phyloP scores from a whole-genome alignment of 92 coral and sea anemone genomes.

The Epizoanthus illoricatus region DNA sequence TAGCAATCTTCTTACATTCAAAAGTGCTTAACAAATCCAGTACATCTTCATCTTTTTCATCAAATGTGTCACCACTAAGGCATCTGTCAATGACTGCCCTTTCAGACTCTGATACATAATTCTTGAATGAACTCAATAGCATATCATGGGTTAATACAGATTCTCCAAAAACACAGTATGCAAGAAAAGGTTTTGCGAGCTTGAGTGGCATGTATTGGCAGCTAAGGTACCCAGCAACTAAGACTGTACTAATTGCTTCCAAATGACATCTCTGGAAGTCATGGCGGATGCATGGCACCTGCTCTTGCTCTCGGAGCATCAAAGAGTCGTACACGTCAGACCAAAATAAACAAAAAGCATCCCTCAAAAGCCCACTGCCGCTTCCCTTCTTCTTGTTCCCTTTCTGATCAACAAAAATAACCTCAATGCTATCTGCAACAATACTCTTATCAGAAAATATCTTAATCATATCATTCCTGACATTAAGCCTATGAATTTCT shows the following conservation, averaged over 20 bases:
- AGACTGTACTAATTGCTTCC: slow-evolving; percentile 46
- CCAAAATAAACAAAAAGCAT: slow-evolving; percentile 23
- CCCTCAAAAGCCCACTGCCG: slow-evolving; percentile 33
- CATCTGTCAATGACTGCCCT: slow-evolving; percentile 28
- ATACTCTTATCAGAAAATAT: slow-evolving; percentile 27
- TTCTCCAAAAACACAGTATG: slow-evolving; percentile 44
- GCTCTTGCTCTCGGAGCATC: slow-evolving; percentile 36
- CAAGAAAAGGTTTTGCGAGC: slow-evolving; percentile 39
- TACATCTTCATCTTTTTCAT: slow-evolving; percentile 29
- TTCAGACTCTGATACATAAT: slow-evolving; percentile 45
- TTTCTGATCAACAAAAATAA: slow-evolving; percentile 7
- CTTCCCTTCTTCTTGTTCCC: slow-evolving; percentile 36
- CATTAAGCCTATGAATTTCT: slow-evolving; percentile 26
- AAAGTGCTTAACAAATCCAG: slow-evolving; percentile 42
- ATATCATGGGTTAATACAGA: slow-evolving; percentile 6
- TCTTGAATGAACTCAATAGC: slow-evolving; percentile 32
- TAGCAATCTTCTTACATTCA: slow-evolving; percentile 37
- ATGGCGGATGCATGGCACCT: slow-evolving; percentile 44
- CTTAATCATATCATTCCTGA: slow-evolving; percentile 25
- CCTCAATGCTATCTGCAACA: slow-evolving; percentile 7
- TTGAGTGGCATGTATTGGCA: slow-evolving; percentile 44
- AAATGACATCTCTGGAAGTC: slow-evolving; percentile 44
- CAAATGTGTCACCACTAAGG: slow-evolving; percentile 25
- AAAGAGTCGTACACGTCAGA: slow-evolving; percentile 35
- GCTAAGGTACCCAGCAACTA: slow-evolving; percentile 35